Conservation (phyloP, 2,797 vertebrate species). For the Lacerta agilis region DNA sequence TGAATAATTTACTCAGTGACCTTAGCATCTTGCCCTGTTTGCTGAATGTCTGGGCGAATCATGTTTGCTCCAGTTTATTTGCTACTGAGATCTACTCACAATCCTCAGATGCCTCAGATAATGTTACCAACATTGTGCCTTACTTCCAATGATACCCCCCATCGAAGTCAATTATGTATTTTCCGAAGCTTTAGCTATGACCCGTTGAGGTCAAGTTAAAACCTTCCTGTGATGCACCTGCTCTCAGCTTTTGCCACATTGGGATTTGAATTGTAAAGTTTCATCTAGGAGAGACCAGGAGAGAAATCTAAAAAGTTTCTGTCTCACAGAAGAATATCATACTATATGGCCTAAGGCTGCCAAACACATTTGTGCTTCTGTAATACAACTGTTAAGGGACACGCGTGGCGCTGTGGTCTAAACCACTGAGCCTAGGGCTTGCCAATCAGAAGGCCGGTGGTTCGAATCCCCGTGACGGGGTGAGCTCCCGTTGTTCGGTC, state of each 20-base stretch:
- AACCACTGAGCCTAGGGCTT: too few species aligned
- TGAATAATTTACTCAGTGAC: constrained; percentile 32
- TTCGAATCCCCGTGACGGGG: too few species aligned
- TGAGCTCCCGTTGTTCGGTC: too few species aligned
- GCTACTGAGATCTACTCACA: constrained; percentile 4
- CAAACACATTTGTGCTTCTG: not conserved
- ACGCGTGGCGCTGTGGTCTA: too few species aligned
- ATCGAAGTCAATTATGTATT: not conserved
- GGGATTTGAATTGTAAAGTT: not conserved
- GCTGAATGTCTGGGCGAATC: not conserved
- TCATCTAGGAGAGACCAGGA: not conserved
- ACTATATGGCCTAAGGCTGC: too few species aligned
- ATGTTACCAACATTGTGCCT: not conserved
- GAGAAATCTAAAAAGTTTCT: not conserved
- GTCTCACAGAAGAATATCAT: not conserved
- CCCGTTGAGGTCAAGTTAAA: not conserved
- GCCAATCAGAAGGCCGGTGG: too few species aligned
- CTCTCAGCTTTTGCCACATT: not conserved
- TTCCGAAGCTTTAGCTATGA: not conserved
- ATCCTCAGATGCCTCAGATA: not conserved
- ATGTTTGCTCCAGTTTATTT: constrained; percentile 28
- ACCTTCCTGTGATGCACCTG: not conserved
- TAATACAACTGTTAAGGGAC: too few species aligned
- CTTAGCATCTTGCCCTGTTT: constrained; percentile 19
- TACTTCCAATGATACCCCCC: not conserved